phyloP scores from a whole-genome alignment of 2,888 invertebrate genomes.

The Euzophera pinguis region DNA sequence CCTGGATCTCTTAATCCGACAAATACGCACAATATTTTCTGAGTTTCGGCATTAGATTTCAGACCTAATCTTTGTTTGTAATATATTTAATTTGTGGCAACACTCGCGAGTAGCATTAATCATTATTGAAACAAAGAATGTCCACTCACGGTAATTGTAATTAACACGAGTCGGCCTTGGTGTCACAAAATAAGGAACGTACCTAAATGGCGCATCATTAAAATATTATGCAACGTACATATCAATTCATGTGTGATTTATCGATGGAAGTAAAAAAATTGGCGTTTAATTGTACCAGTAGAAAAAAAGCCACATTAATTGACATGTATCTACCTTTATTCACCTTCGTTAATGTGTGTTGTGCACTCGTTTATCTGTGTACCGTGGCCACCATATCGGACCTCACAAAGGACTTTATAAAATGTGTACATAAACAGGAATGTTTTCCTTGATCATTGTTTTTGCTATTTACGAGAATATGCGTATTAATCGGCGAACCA shows the following conservation, averaged over 20 bases:
- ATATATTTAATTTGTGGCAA: background rate
- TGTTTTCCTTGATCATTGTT: constrained; percentile 67
- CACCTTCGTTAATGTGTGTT: background rate
- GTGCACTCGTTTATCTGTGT: constrained; percentile 51
- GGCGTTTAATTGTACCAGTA: no score
- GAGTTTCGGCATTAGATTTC: no score
- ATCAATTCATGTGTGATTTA: no score
- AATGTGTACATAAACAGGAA: constrained; percentile 50
- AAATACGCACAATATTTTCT: no score
- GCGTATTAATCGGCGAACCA: constrained; percentile 39
- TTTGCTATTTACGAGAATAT: constrained; percentile 49
- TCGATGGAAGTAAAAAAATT: no score
- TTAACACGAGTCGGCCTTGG: constrained; percentile 68
- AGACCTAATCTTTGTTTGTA: no score
- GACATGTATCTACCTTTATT: no score
- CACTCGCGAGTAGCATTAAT: constrained; percentile 69
- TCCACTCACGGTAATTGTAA: constrained; percentile 78
- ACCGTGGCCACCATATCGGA: constrained; percentile 51
- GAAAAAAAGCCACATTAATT: no score
- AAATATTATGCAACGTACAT: background rate
- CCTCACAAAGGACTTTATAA: constrained; percentile 68
- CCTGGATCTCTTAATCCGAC: no score
- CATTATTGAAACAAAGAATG: constrained; percentile 79
- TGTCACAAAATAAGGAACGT: background rate
- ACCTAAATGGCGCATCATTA: background rate